Percentiles rank a stretch among this genome's conserved stretches.
phyloP scores from a whole-genome alignment of 2,888 invertebrate genomes.

The Eilema sororculum region DNA sequence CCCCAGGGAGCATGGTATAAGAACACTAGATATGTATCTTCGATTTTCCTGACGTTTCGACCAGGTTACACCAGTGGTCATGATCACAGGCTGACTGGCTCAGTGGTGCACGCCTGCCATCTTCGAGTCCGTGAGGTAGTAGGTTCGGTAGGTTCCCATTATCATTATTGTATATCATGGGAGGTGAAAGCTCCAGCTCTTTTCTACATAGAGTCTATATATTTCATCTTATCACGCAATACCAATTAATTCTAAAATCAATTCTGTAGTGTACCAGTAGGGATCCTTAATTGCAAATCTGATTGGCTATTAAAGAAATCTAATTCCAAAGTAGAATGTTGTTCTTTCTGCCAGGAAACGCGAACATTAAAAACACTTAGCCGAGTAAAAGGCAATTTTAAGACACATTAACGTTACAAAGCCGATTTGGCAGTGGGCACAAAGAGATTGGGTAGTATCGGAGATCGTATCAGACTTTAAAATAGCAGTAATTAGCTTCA shows the following conservation, averaged over 20 bases:
- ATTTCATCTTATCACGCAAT: too few species aligned
- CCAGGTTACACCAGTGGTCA: too few species aligned
- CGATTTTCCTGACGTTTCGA: too few species aligned
- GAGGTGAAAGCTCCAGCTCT: too few species aligned
- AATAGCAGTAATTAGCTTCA: conserved; percentile 12
- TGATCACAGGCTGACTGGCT: too few species aligned
- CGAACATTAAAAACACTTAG: conserved; percentile 32
- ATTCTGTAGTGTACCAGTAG: not conserved
- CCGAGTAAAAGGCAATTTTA: conserved; percentile 32
- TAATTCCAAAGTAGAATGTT: not conserved
- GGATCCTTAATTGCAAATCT: conserved; percentile 1
- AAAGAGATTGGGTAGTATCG: conserved; percentile 29
- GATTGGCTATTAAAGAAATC: not conserved
- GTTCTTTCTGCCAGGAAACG: not conserved
- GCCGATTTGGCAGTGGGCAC: conserved; percentile 39
- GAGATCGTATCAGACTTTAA: conserved; percentile 15
- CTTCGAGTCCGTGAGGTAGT: too few species aligned
- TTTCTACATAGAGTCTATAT: not conserved
- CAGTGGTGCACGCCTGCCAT: too few species aligned
- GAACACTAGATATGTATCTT: too few species aligned
- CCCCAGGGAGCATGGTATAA: too few species aligned
- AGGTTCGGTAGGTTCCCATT: too few species aligned
- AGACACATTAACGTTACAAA: conserved; percentile 41
- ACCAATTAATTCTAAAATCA: not conserved
- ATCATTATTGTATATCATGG: too few species aligned